Percentiles rank a stretch among this genome's conserved stretches.
Evolutionary conservation across 2,888 invertebrate species (phyloP).

Genomic region (Ichneumoninae sp.): DNA sequence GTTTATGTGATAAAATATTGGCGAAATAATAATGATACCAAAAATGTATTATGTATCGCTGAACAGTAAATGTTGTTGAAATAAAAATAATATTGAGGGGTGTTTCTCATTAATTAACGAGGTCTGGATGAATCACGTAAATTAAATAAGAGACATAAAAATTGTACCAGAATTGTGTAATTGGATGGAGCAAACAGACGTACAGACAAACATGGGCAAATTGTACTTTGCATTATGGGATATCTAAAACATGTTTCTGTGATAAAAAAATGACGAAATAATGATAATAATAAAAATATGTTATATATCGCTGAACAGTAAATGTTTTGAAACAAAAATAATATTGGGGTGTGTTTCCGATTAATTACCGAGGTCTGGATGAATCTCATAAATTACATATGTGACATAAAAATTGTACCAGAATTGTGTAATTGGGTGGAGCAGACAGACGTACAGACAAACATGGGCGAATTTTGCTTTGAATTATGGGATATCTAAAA

Average conservation of each 20-base stretch:
- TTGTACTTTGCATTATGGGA: not conserved
- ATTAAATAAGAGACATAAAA: not conserved
- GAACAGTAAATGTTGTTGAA: not conserved
- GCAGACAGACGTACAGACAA: no score
- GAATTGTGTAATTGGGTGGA: no score
- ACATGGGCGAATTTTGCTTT: no score
- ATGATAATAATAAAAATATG: not conserved
- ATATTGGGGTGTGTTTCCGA: not conserved
- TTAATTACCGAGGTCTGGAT: conserved; percentile 8
- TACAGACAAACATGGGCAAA: no score
- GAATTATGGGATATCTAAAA: no score
- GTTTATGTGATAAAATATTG: not conserved
- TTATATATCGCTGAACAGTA: not conserved
- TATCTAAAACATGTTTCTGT: no score
- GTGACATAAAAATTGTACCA: conserved; percentile 32
- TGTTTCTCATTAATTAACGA: conserved; percentile 3
- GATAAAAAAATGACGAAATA: not conserved
- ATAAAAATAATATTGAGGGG: not conserved
- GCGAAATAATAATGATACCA: not conserved
- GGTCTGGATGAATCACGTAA: conserved; percentile 22
- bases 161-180: not conserved
- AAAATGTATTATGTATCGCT: not conserved
- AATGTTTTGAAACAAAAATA: not conserved
- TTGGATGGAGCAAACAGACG: no score
- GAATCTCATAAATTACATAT: conserved; percentile 25